Base-by-base conservation (phyloP, 2,113 vertebrate species). In the Colistium nudipinnis region DNA sequence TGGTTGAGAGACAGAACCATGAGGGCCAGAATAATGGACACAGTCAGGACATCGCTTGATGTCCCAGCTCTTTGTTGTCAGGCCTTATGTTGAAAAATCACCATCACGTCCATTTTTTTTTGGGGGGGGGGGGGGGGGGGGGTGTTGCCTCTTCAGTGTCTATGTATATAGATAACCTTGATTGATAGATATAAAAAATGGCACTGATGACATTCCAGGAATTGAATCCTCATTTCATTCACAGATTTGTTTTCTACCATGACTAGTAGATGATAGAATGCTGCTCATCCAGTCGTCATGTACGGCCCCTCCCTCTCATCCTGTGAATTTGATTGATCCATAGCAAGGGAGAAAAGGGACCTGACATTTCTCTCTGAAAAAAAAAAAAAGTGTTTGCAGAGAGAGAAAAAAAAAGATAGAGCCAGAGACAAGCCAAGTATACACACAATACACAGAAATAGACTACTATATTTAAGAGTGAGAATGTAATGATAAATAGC, bases 311-410 rank as follows among this genome's bases (percentile, higher is more conserved):
- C 80, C 74, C 43, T 66, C 81, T 56, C 74, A 56, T 75, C 79
- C 45, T 83, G 80, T 62, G 77, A 79, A 86, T 88, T 87, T 89
- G 88, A 91, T 90, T 90, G 89, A 91, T 91, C 90, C 79, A 70
- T 85, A 55, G 86, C 72, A 71, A 78, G 67, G 75, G 78, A 66
- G 76, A 60, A 83, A 63, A 55, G 85, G 82, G 78, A 83, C 81
- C 78, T 91, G 90, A 90, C 89, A 91, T 93, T 93, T 93, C 84
- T 90, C 87, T 90, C 88, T 90, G 91, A 88, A 89, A 91, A 90
- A 91, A 87, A 89, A 83, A 89, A 89, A 90, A 90, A 90, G 88
- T 90, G 88, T 91, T 89, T 90, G 82, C 87, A 76, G 33, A 82
- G 53, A 63, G 41, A 76, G 31, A 73, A 60, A 60, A 62, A 80